Conservation (phyloP, 1,140 invertebrate genomes). For the Lysiphlebus fabarum region DNA sequence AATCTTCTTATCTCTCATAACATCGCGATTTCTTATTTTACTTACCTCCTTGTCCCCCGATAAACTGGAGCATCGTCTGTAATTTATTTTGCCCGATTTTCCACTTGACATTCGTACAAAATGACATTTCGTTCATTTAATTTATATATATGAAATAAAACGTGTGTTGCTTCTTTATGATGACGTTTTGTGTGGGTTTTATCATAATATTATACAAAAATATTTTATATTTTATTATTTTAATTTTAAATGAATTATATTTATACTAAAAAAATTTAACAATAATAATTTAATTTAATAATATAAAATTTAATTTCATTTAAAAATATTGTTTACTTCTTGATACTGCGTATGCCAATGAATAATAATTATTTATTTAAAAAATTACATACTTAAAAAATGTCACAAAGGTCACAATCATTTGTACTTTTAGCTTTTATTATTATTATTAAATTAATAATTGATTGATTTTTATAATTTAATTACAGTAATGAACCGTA, state of each 20-base stretch:
- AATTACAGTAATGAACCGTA: background rate
- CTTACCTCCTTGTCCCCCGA: background rate
- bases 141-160: slow-evolving; percentile 10
- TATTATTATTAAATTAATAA: background rate
- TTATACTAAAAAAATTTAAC: too few species aligned
- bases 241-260: too few species aligned
- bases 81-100: slow-evolving; percentile 43
- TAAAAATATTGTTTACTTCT: background rate
- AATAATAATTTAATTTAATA: too few species aligned
- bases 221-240: too few species aligned
- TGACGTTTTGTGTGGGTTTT: slow-evolving; percentile 13
- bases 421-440: background rate
- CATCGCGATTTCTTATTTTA: background rate
- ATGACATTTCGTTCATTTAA: slow-evolving; percentile 27
- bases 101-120: slow-evolving; percentile 43
- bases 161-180: slow-evolving; percentile 19
- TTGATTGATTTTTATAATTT: background rate
- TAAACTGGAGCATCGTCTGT: slow-evolving; percentile 22
- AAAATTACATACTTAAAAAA: background rate
- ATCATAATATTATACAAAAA: too few species aligned
- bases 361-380: background rate
- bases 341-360: background rate
- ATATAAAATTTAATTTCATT: too few species aligned
- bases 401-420: slow-evolving; percentile 8
- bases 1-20: background rate